These are phyloP conservation scores for Cynocephalus volans DNA, from an alignment of 2,113 vertebrate genomes.

Conservation along the genomic window DNA sequence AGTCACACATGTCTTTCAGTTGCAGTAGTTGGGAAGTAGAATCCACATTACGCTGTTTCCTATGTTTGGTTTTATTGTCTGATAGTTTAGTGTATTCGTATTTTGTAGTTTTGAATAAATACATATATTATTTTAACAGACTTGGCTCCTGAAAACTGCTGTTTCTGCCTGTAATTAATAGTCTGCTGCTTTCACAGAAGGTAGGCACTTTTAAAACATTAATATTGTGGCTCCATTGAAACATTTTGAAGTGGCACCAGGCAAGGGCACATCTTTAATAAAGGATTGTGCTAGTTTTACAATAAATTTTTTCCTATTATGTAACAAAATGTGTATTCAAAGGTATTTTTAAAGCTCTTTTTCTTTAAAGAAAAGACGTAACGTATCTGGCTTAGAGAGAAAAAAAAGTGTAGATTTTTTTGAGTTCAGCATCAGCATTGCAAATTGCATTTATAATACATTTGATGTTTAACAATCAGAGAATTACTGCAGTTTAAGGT, in stretches of 20 bases:
- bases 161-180: conserved; percentile 1
- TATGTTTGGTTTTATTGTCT: neutral
- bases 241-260: neutral
- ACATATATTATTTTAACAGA: neutral
- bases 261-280: neutral
- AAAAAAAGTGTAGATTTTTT: neutral
- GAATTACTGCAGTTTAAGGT: neutral
- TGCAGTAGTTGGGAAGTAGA: neutral
- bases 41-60: neutral
- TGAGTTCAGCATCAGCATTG: conserved; percentile 69
- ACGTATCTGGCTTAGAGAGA: conserved; percentile 59
- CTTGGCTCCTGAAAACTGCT: neutral
- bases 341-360: neutral
- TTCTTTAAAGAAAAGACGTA: conserved; percentile 56
- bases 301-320: conserved; percentile 45
- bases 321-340: conserved; percentile 69
- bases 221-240: neutral
- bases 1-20: neutral
- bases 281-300: conserved; percentile 32
- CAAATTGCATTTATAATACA: conserved; percentile 61
- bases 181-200: neutral
- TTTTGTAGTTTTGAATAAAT: neutral
- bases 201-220: neutral
- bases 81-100: neutral
- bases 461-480: neutral